Percentiles rank a stretch among this genome's conserved stretches.
These are phyloP conservation scores for Morinoia aosen DNA, from an alignment of 2,888 invertebrate genomes.

Conservation along the genomic window DNA sequence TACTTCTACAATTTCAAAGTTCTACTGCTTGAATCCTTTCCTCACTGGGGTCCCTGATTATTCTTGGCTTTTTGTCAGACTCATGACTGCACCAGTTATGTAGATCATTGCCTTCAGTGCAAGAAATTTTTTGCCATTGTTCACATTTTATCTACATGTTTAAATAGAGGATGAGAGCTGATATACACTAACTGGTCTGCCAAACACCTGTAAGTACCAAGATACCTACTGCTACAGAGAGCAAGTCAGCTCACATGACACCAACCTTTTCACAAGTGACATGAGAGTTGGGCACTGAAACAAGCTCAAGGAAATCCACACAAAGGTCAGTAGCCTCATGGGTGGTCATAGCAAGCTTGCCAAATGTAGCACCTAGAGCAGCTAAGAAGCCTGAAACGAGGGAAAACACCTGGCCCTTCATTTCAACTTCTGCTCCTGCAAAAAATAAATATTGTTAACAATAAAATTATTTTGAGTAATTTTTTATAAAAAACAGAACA, in stretches of 20 bases:
- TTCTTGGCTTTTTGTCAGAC: too few relatives aligned
- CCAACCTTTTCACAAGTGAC: background rate
- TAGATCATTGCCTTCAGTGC: too few relatives aligned
- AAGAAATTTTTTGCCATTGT: too few relatives aligned
- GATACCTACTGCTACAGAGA: background rate
- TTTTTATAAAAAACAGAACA: too few relatives aligned
- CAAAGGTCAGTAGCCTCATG: conserved; percentile 14
- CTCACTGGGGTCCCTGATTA: too few relatives aligned
- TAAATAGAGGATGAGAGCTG: background rate
- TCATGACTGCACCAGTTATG: too few relatives aligned
- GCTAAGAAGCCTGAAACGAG: background rate
- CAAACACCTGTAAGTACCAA: too few relatives aligned
- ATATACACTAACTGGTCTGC: too few relatives aligned
- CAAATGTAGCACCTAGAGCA: background rate
- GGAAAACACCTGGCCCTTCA: conserved; percentile 7
- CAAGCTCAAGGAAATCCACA: background rate
- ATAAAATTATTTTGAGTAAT: background rate
- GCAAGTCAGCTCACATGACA: background rate
- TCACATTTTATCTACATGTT: background rate
- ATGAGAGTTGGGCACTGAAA: background rate
- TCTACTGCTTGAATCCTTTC: too few relatives aligned
- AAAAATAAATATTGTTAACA: background rate
- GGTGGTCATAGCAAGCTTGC: background rate
- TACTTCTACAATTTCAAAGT: too few relatives aligned
- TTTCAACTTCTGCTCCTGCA: background rate